Percentiles rank a stretch among this genome's conserved stretches.
Conservation (phyloP, 2,888 invertebrate species). For the Zygogramma bicolorata region DNA sequence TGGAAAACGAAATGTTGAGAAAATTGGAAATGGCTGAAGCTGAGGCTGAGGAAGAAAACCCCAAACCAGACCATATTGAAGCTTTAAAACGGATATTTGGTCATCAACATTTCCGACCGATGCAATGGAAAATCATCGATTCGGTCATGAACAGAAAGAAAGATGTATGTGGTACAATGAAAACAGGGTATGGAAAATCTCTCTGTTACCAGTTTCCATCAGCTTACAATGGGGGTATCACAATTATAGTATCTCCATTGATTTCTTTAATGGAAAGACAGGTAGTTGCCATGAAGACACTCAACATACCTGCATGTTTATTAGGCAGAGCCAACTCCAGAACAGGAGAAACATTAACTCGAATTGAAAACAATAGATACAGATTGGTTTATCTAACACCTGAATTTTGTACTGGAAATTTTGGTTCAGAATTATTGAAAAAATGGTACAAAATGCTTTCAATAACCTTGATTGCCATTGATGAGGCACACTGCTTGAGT, state of each 20-base stretch:
- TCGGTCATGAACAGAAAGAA: slow-evolving; percentile 68
- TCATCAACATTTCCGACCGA: slow-evolving; percentile 69
- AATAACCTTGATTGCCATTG: slow-evolving; percentile 75
- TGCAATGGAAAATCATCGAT: slow-evolving; percentile 73
- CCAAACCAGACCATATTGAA: slow-evolving; percentile 58
- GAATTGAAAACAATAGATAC: slow-evolving; percentile 66
- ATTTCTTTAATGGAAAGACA: slow-evolving; percentile 82
- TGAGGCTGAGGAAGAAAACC: background rate
- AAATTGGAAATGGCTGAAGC: too few species aligned
- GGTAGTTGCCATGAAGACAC: slow-evolving; percentile 70
- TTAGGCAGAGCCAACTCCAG: slow-evolving; percentile 71
- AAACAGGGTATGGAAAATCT: slow-evolving; percentile 79
- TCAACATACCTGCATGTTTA: slow-evolving; percentile 71
- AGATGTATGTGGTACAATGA: slow-evolving; percentile 77
- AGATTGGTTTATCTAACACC: slow-evolving; percentile 73
- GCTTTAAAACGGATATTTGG: slow-evolving; percentile 70
- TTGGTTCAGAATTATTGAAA: slow-evolving; percentile 50
- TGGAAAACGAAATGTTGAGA: too few species aligned
- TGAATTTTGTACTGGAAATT: slow-evolving; percentile 68
- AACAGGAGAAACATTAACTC: slow-evolving; percentile 59
- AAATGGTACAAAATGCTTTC: slow-evolving; percentile 63
- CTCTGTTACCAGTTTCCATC: slow-evolving; percentile 79
- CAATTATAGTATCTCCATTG: slow-evolving; percentile 76
- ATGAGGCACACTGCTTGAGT: slow-evolving; percentile 83
- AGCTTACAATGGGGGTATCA: slow-evolving; percentile 69